Evolutionary conservation across 1,140 invertebrate genomes (phyloP), one percentile per base, ranked within the genome.

Genomic region (Asobara japonica): DNA sequence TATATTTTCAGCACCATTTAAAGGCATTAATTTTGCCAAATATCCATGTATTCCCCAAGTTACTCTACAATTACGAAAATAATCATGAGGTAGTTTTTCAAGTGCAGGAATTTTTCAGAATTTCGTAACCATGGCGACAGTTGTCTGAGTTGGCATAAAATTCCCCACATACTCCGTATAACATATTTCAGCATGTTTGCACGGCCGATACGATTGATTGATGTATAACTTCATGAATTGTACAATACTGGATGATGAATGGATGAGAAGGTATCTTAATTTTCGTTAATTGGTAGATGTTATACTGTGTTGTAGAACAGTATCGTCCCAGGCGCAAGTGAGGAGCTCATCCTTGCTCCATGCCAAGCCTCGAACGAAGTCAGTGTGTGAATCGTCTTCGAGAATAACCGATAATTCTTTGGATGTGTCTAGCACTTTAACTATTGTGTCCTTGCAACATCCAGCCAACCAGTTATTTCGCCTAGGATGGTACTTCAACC

Each of bases 261-360:
- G 20, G 13, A 56, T 20, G n/a, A n/a, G n/a, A 18, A 51, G 3
- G n/a, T 51, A 18, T 18, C 31, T 36, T 36, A 36, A 36, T 36
- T 36, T 38, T 38, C 41, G 10, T 11, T 56, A 56, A 20, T 56
- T 27, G 0, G 22, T 25, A 10, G 10, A 18, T 3, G 27, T 62
- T 3, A 75, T 38, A 10, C 31, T 30, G 65, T 84, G 83, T 72
- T 76, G 82, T 30, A 80, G 69, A 18, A 87, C 69, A 31, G 76
- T 78, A 67, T 81, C 78, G 30, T 87, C 86, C 86, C 84, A 88
- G 8, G 82, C 80, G 75, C 84, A 87, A 8, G 83, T 83, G n/a
- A 84, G 77, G 51, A 88, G 72, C 60, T 83, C 71, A 20, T 80
- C 74, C 51, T 84, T 74, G 33, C 75, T 70, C 86, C 86, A 88